Base-by-base conservation (phyloP, 2,888 invertebrate species). In the Ochlodes sylvanus region DNA sequence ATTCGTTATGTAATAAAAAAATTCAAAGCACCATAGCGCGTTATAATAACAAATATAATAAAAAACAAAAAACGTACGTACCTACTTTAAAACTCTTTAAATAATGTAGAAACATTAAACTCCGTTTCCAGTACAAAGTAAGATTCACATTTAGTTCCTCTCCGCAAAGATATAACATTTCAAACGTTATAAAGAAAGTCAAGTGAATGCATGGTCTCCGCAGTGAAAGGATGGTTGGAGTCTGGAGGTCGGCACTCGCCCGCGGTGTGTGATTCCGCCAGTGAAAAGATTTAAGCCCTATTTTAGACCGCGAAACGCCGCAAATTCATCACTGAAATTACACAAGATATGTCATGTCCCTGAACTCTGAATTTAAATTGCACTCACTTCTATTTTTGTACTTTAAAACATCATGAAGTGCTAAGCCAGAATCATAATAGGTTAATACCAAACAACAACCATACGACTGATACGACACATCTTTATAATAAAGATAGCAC, bases 191-290 rank as follows among this genome's bases (percentile, higher is more conserved):
- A 68, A 68, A 55, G 67, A 67, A 61, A 68, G 67, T 47, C 55
- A 47, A 68, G 67, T 68, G 62, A 68, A 68, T 68, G 67, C 67
- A 15, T 55, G 62, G 44, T 62, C 55, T 61, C 54, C 44, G 34
- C 42, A 68, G 67, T 62, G 67, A 68, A 68, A 68, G 67, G 67
- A 67, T 38, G 66, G 58, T 27, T 63, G 56, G 27, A 68, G 54
- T 55, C 67, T 61, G 62, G 62, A 68, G 67, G 67, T 67, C 67
- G 67, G 34, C 61, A 56, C 52, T 67, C 61, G 67, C 67, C 55
- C 38, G 47, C 61, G 61, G 67, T 41, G 55, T 54, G 55, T 56
- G 62, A 62, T 67, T 62, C 61, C 55, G 47, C 42, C n/a, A n/a
- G 34, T 56, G 38, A 67, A 67, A 67, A 67, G 67, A 44, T 44